Base-by-base conservation (phyloP, 2,888 invertebrate species). In the Hypselothyrea guttata region DNA sequence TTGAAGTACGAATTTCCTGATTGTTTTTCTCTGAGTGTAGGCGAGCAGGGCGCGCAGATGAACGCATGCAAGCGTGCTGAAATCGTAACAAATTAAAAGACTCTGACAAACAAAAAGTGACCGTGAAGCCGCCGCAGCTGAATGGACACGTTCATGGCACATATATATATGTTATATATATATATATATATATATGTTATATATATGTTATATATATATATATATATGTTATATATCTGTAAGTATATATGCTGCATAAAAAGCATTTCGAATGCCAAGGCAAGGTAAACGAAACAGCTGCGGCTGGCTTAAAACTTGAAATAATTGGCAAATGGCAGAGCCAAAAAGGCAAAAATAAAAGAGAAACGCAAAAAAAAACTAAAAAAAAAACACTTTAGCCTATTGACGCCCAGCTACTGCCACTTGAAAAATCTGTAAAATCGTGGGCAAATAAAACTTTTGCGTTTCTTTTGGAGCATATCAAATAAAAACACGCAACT, bases 51-150 rank as follows among this genome's bases (percentile, higher is more conserved):
- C 7, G 15, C 16, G 28, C 30, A 28, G 16, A 54, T n/a, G 11
- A 34, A 63, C 41, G 51, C 78, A 75, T 48, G 73, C 64, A 51
- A 78, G 78, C 82, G 78, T 78, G 31, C 61, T 62, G 61, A 70
- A 82, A 82, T 78, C 82, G 78, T 83, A 78, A 79, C 78, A 79
- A 79, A 79, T 79, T 79, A 78, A 82, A 75, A 82, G 71, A 68
- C 63, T 60, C 65, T 59, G 61, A 38, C 75, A 77, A 82, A 70
- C 70, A 77, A 68, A 68, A 54, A 63, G 37, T 48, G 70, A 45
- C 55, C 70, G 49, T 56, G 66, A 69, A 60, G 56, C 46, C 46
- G 59, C 46, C 42, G 22, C 70, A 70, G 69, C 38, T 61, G 70
- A 70, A 31, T 65, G 70, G 57, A 61, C 60, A 70, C 61, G 57